Conservation (phyloP, 2,888 invertebrate species). For the Parapristionchus giblindavisi region DNA sequence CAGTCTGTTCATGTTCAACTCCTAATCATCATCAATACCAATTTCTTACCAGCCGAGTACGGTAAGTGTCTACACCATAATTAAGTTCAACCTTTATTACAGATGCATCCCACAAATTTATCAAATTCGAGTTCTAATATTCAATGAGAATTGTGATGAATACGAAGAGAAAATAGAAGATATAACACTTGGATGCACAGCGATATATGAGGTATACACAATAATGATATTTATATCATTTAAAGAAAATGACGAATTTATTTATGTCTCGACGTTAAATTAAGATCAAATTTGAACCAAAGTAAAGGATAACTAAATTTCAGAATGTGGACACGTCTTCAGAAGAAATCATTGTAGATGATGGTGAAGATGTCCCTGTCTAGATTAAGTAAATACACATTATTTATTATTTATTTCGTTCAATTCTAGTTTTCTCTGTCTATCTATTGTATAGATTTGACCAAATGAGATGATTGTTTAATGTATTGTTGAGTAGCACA, state of each 20-base stretch:
- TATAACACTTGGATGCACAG: constrained; percentile 18
- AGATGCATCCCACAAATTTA: constrained; percentile 14
- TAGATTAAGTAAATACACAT: no score
- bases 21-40: background rate
- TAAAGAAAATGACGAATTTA: no score
- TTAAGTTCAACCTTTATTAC: background rate
- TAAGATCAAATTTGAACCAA: background rate
- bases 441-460: no score
- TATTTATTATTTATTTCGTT: no score
- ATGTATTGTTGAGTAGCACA: no score
- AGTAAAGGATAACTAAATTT: background rate
- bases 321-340: background rate
- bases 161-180: background rate
- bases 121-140: constrained; percentile 9
- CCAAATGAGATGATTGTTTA: no score
- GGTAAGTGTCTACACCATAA: background rate
- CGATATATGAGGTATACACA: constrained; percentile 20
- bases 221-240: no score
- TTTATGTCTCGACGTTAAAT: no score
- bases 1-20: constrained; percentile 15
- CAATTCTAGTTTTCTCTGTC: no score
- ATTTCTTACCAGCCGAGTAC: background rate
- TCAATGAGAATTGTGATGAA: constrained; percentile 30
- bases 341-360: background rate
- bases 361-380: background rate